A percentile compares a stretch with the other conserved stretches of the same genome.
These are phyloP conservation scores for Aegypius monachus DNA, from an alignment of 2,113 vertebrate species.

Conservation along the genomic window DNA sequence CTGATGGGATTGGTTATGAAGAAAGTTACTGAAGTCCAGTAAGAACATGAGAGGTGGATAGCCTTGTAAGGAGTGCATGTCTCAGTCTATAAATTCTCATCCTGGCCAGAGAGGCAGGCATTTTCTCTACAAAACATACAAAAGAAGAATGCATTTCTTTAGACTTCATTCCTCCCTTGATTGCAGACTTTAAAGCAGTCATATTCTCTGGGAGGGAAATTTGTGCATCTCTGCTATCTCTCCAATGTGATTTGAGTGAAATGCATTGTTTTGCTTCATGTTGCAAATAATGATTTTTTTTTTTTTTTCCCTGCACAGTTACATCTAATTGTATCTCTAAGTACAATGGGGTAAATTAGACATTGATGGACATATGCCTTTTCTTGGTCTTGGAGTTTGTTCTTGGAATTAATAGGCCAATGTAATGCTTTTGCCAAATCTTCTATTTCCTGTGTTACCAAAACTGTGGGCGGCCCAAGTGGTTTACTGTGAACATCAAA, in stretches of 20 bases:
- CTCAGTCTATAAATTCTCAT: background rate
- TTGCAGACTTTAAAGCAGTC: background rate
- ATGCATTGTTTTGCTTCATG: background rate
- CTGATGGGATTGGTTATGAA: background rate
- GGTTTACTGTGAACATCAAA: background rate
- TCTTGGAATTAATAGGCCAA: background rate
- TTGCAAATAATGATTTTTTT: background rate
- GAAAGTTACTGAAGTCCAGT: background rate
- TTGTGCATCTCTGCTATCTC: background rate
- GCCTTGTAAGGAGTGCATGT: background rate
- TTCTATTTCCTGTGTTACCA: background rate
- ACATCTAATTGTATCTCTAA: background rate
- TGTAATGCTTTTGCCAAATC: background rate
- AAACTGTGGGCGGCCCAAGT: background rate
- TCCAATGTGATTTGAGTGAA: background rate
- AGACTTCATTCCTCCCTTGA: background rate
- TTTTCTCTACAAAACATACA: background rate
- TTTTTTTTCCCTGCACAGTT: background rate
- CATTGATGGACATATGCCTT: background rate
- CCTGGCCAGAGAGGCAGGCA: background rate
- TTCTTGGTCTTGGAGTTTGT: background rate
- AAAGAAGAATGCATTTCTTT: background rate
- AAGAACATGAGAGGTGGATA: background rate
- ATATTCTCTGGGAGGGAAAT: background rate
- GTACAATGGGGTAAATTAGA: background rate